These are phyloP conservation scores for Halcyon chelicuti DNA, from an alignment of 2,797 vertebrate genomes.

Conservation along the genomic window DNA sequence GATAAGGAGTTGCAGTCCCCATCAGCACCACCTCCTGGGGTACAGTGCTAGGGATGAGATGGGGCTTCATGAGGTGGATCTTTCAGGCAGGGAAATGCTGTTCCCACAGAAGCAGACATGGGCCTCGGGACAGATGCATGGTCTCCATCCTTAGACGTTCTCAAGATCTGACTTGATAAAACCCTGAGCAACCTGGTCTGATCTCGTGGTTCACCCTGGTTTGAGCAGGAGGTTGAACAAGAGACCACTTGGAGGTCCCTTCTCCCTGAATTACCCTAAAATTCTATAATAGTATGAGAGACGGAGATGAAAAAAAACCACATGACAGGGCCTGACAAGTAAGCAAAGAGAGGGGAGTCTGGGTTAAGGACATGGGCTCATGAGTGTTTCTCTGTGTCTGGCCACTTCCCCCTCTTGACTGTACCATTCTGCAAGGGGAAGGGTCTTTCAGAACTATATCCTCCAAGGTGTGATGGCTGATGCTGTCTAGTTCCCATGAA, in stretches of 20 bases:
- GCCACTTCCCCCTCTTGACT: neutral
- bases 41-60: neutral
- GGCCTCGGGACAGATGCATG: neutral
- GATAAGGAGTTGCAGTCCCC: neutral
- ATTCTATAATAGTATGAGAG: neutral
- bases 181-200: neutral
- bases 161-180: neutral
- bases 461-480: neutral
- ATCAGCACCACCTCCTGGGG: neutral
- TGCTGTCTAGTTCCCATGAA: neutral
- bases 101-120: neutral
- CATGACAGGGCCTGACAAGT: neutral
- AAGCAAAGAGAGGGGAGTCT: neutral
- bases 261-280: neutral
- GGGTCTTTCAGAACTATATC: neutral
- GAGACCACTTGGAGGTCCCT: neutral
- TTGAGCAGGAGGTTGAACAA: neutral
- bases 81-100: neutral
- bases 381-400: neutral
- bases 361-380: neutral
- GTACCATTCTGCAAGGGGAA: neutral
- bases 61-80: neutral
- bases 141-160: neutral
- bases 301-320: neutral
- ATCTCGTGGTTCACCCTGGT: neutral